Evolutionary conservation across 2,888 invertebrate genomes (phyloP).

Genomic region (Drosophila melanosoma): DNA sequence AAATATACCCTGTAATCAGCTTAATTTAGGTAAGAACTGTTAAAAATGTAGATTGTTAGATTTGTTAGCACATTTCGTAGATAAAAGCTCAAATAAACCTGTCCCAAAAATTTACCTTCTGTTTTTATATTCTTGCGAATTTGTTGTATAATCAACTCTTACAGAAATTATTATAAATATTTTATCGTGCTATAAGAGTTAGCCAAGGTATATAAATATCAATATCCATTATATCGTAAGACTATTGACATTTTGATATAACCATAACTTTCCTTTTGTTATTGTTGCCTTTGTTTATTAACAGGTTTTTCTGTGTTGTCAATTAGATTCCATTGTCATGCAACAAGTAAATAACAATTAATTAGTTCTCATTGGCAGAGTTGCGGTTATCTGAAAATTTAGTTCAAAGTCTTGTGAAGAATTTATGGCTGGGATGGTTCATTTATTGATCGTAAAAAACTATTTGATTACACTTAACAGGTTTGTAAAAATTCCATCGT

Average conservation of each 20-base stretch:
- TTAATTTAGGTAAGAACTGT: background rate
- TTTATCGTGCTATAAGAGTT: background rate
- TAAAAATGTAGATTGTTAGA: background rate
- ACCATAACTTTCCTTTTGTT: slow-evolving; percentile 2
- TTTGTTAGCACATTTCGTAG: background rate
- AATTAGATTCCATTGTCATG: slow-evolving; percentile 28
- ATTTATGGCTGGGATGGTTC: slow-evolving; percentile 27
- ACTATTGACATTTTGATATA: background rate
- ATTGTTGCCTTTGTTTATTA: background rate
- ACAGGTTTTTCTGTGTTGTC: slow-evolving; percentile 4
- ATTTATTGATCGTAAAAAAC: slow-evolving; percentile 56
- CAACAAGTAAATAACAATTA: slow-evolving; percentile 30
- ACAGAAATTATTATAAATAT: background rate
- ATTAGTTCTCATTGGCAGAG: slow-evolving; percentile 22
- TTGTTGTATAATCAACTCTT: background rate
- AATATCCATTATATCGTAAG: background rate
- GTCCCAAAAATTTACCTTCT: too few relatives aligned
- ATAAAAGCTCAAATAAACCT: background rate
- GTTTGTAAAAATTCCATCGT: slow-evolving; percentile 19
- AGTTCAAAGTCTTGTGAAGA: slow-evolving; percentile 12
- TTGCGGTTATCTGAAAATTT: slow-evolving; percentile 38
- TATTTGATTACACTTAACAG: slow-evolving; percentile 46
- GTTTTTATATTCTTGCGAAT: background rate
- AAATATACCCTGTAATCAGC: background rate
- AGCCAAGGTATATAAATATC: background rate